Percentiles rank a stretch among this genome's conserved stretches.
These are phyloP conservation scores for Gambusia yucatana DNA, from an alignment of 2,797 vertebrate species.

Conservation along the genomic window DNA sequence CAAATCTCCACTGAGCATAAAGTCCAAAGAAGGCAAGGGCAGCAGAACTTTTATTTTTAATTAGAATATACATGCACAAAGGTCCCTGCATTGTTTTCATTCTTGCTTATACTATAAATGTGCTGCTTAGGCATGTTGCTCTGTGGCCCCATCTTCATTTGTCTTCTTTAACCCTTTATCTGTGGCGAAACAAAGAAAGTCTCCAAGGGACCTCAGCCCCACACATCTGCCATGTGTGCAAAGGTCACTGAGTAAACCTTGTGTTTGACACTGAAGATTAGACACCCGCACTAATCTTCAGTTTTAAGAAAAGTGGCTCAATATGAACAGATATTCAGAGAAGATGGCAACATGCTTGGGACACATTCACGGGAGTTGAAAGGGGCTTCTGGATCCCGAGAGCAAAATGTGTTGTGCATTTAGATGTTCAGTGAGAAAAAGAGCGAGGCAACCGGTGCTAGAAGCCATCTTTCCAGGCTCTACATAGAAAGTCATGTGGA, in stretches of 20 bases:
- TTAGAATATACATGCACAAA: constrained; percentile 77
- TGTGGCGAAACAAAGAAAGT: constrained; percentile 67
- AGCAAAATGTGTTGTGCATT: constrained; percentile 24
- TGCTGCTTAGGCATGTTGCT: constrained; percentile 78
- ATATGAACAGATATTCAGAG: constrained; percentile 27
- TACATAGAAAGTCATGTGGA: background rate
- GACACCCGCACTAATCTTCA: constrained; percentile 7
- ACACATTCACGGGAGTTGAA: constrained; percentile 28
- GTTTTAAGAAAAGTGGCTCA: constrained; percentile 32
- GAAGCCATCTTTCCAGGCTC: background rate
- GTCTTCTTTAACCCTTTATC: constrained; percentile 81
- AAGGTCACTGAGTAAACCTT: constrained; percentile 44
- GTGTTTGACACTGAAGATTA: constrained; percentile 18
- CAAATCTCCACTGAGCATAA: constrained; percentile 56
- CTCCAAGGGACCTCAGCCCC: constrained; percentile 54
- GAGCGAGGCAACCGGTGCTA: constrained; percentile 19
- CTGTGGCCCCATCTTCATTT: constrained; percentile 69
- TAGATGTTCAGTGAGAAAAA: constrained; percentile 22
- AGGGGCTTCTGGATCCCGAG: constrained; percentile 23
- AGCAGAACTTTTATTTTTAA: constrained; percentile 78
- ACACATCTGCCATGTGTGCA: constrained; percentile 61
- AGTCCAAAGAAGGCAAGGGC: constrained; percentile 66
- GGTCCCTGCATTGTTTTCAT: constrained; percentile 81
- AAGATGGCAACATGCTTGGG: constrained; percentile 3
- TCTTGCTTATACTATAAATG: constrained; percentile 71